These are phyloP conservation scores for Leguminivora glycinivorella DNA, from an alignment of 1,140 invertebrate genomes.

Conservation along the genomic window DNA sequence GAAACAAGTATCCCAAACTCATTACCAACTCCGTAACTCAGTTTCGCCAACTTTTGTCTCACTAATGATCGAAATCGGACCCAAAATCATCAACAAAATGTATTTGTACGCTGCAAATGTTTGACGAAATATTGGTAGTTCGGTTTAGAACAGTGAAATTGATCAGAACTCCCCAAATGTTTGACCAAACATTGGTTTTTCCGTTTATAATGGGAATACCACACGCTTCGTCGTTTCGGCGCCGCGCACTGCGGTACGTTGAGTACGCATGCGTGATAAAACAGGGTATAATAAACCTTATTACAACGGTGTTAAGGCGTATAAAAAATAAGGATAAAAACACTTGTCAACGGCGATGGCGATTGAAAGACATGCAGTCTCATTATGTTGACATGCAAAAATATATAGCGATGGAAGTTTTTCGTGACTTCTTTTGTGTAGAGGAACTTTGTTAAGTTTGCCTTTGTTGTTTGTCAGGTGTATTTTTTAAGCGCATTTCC, in stretches of 20 bases:
- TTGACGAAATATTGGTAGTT: too few species aligned
- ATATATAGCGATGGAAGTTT: conserved; percentile 11
- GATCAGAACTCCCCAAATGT: conserved; percentile 32
- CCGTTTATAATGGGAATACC: conserved; percentile 43
- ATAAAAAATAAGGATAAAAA: conserved; percentile 24
- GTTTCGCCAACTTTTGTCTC: conserved; percentile 1
- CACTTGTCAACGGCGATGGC: conserved; percentile 22
- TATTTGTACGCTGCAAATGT: too few species aligned
- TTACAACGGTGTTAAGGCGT: not conserved
- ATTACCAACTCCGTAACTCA: conserved; percentile 7
- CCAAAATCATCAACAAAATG: conserved; percentile 12
- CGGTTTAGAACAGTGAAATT: not conserved
- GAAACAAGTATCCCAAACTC: not conserved
- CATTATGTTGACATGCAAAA: conserved; percentile 33
- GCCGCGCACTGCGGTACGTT: conserved; percentile 52
- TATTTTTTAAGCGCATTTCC: not conserved
- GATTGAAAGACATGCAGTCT: conserved; percentile 45
- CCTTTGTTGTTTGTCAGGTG: not conserved
- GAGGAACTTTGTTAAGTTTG: not conserved
- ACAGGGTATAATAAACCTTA: not conserved
- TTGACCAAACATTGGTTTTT: conserved; percentile 35
- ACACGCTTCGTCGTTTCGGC: conserved; percentile 50
- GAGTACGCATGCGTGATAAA: conserved; percentile 59
- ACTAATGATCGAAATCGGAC: conserved; percentile 8
- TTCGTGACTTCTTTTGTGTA: not conserved